Evolutionary conservation across 2,797 vertebrate species (phyloP).

Genomic region (Alfaro cultratus): DNA sequence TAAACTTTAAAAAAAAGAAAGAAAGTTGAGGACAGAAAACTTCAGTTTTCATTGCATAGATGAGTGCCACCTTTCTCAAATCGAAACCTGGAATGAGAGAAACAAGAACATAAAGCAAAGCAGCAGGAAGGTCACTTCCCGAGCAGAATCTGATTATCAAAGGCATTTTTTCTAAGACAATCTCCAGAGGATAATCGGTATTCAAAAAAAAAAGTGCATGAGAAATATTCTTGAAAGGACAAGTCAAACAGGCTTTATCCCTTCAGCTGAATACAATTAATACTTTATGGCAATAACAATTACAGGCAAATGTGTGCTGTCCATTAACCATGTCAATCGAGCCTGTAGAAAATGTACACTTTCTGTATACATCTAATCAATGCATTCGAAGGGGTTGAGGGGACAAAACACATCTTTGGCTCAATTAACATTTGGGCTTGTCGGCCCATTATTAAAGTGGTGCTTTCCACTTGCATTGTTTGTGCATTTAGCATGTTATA

Average conservation of each 20-base stretch:
- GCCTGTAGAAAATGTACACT: constrained; percentile 23
- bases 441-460: constrained; percentile 29
- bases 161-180: constrained; percentile 35
- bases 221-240: constrained; percentile 51
- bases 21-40: constrained; percentile 13
- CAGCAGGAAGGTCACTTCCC: background rate
- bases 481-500: constrained; percentile 62
- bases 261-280: constrained; percentile 68
- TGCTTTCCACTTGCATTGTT: constrained; percentile 76
- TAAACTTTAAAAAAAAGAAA: constrained; percentile 10
- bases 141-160: constrained; percentile 8
- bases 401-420: constrained; percentile 59
- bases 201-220: constrained; percentile 64
- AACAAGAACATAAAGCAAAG: constrained; percentile 16
- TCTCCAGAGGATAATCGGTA: constrained; percentile 39
- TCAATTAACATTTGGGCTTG: constrained; percentile 51
- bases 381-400: constrained; percentile 14
- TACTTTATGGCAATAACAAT: constrained; percentile 71
- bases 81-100: constrained; percentile 4
- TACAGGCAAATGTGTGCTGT: constrained; percentile 40
- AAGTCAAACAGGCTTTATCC: constrained; percentile 30
- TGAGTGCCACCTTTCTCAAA: constrained; percentile 14
- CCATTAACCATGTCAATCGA: constrained; percentile 37
- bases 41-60: constrained; percentile 26
- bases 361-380: constrained; percentile 28